Evolutionary conservation across 2,797 vertebrate genomes (phyloP).

Genomic region (Phrynocephalus guinanensis): DNA sequence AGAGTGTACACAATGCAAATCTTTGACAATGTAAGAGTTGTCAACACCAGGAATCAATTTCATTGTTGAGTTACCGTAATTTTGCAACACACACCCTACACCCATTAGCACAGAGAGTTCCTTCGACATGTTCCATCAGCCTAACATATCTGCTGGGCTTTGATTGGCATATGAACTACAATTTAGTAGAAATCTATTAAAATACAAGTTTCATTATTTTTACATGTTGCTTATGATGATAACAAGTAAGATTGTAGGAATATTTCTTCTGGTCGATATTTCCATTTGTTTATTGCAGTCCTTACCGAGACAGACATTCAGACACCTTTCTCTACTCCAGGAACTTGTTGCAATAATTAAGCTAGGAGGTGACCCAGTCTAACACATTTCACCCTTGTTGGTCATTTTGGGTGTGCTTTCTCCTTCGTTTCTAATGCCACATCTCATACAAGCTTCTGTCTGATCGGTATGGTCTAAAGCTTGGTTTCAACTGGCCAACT

Average conservation of each 20-base stretch:
- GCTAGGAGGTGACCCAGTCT: neutral
- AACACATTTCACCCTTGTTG: neutral
- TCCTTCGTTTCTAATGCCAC: neutral
- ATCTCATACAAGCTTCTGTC: neutral
- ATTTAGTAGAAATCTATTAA: neutral
- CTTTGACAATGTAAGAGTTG: neutral
- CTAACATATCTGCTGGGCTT: neutral
- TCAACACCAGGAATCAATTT: neutral
- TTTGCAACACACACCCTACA: neutral
- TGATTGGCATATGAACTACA: neutral
- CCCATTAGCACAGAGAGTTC: neutral
- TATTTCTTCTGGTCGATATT: neutral
- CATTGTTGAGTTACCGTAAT: neutral
- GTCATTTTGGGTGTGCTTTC: neutral
- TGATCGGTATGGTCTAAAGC: neutral
- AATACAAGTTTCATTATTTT: neutral
- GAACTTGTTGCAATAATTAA: too few species aligned
- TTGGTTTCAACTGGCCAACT: neutral
- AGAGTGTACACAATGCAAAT: neutral
- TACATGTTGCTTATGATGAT: neutral
- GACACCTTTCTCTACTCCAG: neutral
- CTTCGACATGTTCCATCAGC: neutral
- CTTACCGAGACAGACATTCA: neutral
- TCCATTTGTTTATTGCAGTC: too few species aligned
- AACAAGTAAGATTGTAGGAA: neutral